Percentiles rank a stretch among this genome's conserved stretches.
Evolutionary conservation across 2,888 invertebrate species (phyloP).

Genomic region (Cryptocephalus moraei): DNA sequence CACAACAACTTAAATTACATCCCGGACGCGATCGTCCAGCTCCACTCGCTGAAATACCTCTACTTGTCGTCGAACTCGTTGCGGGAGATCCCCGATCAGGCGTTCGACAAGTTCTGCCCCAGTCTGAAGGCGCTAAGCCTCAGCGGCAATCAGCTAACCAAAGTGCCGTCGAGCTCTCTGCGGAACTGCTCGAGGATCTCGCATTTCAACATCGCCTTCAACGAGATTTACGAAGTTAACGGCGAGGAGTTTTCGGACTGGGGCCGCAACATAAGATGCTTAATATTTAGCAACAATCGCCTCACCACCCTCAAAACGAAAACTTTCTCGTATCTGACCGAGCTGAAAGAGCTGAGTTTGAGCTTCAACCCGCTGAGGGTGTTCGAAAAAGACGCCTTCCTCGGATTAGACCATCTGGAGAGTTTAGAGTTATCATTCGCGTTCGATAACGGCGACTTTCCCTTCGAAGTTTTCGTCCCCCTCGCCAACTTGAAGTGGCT

Average conservation of each 20-base stretch:
- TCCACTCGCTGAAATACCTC: conserved; percentile 65
- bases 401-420: conserved; percentile 65
- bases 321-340: conserved; percentile 61
- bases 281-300: conserved; percentile 75
- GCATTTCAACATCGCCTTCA: conserved; percentile 84
- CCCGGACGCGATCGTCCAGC: conserved; percentile 57
- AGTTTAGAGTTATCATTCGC: conserved; percentile 65
- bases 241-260: conserved; percentile 69
- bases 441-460: conserved; percentile 55
- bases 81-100: conserved; percentile 50
- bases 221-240: conserved; percentile 67
- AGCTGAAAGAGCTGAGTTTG: conserved; percentile 78
- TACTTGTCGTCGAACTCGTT: conserved; percentile 75
- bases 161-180: conserved; percentile 60
- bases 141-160: conserved; percentile 69
- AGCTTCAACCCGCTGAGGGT: conserved; percentile 84
- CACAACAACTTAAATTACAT: conserved; percentile 63
- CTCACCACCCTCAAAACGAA: conserved; percentile 62
- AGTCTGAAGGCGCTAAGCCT: conserved; percentile 68
- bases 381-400: conserved; percentile 71
- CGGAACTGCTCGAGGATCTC: conserved; percentile 63
- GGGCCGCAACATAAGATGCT: conserved; percentile 69
- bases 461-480: conserved; percentile 64
- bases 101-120: conserved; percentile 46
- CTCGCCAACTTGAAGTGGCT: conserved; percentile 70